Evolutionary conservation across 2,888 invertebrate genomes (phyloP), one percentile per base, ranked within the genome.

Genomic region (Xylocampa areola): DNA sequence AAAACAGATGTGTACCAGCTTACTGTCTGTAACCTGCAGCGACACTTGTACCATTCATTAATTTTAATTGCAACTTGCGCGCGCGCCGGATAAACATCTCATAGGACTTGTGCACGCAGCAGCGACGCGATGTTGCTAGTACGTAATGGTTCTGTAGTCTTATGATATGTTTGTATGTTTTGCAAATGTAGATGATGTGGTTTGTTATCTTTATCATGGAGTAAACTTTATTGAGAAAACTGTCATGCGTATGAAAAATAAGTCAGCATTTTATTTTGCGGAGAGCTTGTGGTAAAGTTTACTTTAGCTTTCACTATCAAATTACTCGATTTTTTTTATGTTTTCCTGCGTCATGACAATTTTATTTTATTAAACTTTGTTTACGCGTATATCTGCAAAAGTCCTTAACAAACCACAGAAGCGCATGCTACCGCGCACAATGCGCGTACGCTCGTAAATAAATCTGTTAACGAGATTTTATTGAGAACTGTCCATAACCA

Each of bases 41-140:
- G 73, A 73, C 73, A 73, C 73, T 73, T 70, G 71, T 64, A 67
- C 68, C 76, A 80, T 86, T 87, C 84, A 85, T 89, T 88, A 86
- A 86, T 87, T 87, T 86, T 88, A 88, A 89, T 87, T 88, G 75
- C 75, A 58, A 53, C 48, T 66, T 65, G 83, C 84, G 76, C 77
- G 76, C 79, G 81, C 79, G 75, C 68, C 65, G 65, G 78, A 79
- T 82, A 62, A 62, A 64, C 66, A 76, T 77, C 78, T 77, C 65
- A 68, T 60, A 73, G 55, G 71, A 63, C 66, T 60, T 64, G 71
- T 68, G 70, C 68, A 66, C 59, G 62, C 61, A 67, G 64, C 58
- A 54, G 54, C 61, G 68, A 68, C 55, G 60, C 45, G 36, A 33
- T 35, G 11, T 29, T 30, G 43, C 29, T 33, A 25, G 25, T 27